Evolutionary conservation across 2,797 vertebrate genomes (phyloP), one percentile per base, ranked within the genome.

Genomic region (Argyrosomus regius): DNA sequence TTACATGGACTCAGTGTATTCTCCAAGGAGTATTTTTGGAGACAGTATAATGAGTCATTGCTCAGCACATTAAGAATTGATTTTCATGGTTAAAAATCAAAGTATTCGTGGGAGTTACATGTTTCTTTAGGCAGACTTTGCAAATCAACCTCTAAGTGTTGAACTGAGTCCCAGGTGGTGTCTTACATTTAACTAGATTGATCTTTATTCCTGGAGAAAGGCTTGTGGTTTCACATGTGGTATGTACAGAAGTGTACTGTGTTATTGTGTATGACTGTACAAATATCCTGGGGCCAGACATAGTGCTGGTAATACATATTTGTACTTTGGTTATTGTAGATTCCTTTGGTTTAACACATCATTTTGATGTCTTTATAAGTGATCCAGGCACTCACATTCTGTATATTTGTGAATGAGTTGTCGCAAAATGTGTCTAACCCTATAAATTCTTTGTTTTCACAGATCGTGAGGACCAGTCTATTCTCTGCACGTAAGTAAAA

Each of bases 381-480:
- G 12, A 54, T 49, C 45, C 35, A 18, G 20, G 28, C n/a, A 11
- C 13, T 52, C 2, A 18, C 41, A n/a, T 9, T 6, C 31, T 68
- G 12, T 41, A 13, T 65, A 61, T 88, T 70, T 75, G 9, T 49
- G 59, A 72, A 75, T 26, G 10, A 54, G 35, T 31, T 53, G 12
- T 18, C 41, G 14, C 41, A n/a, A 75, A 28, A 64, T 9, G 3
- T 2, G 2, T 60, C 22, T 75, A 79, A 83, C 17, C 31, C 22
- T 68, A 18, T 72, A 2, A 68, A 63, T 49, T 88, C 17, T 76
- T 78, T 95, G 54, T 91, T 43, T 93, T 91, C 71, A 62, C 95
- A 99, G 97, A 98, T 90, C 97, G 97, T 46, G 98, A 98, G 91
- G 97, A 98, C 89, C 98, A 99, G 93, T 98, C 98, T 67, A 97